These are phyloP conservation scores for Stegophylla sp. DNA, from an alignment of 2,888 invertebrate species.

Conservation along the genomic window DNA sequence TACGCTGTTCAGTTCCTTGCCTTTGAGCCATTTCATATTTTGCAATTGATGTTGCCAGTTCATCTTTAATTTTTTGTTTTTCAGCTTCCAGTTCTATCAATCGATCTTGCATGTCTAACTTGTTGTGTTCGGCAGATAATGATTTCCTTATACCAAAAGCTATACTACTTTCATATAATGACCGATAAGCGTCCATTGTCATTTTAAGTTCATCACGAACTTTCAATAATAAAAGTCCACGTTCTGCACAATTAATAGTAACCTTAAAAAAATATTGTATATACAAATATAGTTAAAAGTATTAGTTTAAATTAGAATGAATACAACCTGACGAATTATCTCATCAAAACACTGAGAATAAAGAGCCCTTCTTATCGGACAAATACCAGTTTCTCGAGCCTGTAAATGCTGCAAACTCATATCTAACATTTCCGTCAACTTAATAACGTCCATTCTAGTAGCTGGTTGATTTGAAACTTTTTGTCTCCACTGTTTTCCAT, in stretches of 20 bases:
- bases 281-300: background rate
- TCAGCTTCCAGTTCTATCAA: slow-evolving; percentile 76
- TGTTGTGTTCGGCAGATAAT: slow-evolving; percentile 81
- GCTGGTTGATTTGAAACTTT: slow-evolving; percentile 93
- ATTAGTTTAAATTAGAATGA: slow-evolving; percentile 59
- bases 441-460: slow-evolving; percentile 92
- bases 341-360: slow-evolving; percentile 94
- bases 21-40: slow-evolving; percentile 84
- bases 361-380: slow-evolving; percentile 89
- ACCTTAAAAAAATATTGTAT: slow-evolving; percentile 79
- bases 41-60: slow-evolving; percentile 71
- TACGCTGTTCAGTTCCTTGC: slow-evolving; percentile 79
- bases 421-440: slow-evolving; percentile 94
- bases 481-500: slow-evolving; percentile 89
- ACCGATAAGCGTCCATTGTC: slow-evolving; percentile 96
- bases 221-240: slow-evolving; percentile 88
- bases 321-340: slow-evolving; percentile 54
- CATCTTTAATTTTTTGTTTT: slow-evolving; percentile 72
- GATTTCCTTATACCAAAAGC: slow-evolving; percentile 95
- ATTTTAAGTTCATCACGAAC: slow-evolving; percentile 95
- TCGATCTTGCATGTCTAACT: slow-evolving; percentile 79
- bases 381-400: slow-evolving; percentile 95
- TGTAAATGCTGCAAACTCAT: slow-evolving; percentile 87
- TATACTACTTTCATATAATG: slow-evolving; percentile 94
- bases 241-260: slow-evolving; percentile 95